Evolutionary conservation across 2,113 vertebrate species (phyloP).

Genomic region (Bolborhynchus lineola): DNA sequence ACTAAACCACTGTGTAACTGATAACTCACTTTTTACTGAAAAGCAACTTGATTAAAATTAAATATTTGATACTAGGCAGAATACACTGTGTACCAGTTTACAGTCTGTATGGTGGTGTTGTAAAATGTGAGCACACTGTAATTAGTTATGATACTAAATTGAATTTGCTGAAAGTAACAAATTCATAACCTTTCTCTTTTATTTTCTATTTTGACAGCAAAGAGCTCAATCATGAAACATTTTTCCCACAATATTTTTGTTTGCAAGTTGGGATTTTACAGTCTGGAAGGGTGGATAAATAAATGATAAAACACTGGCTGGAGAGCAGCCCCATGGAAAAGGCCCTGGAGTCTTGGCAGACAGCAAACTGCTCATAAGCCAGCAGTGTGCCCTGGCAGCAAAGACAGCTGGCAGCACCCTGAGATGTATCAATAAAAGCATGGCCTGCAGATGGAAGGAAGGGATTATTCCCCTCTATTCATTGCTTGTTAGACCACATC

Average conservation of each 20-base stretch:
- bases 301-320: background rate
- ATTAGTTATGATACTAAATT: background rate
- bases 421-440: background rate
- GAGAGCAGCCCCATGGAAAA: slow-evolving; percentile 12
- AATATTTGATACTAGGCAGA: background rate
- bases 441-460: background rate
- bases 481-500: background rate
- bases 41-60: background rate
- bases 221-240: background rate
- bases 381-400: slow-evolving; percentile 8
- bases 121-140: background rate
- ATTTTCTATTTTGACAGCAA: background rate
- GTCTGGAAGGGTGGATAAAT: background rate
- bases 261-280: background rate
- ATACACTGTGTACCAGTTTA: background rate
- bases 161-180: background rate
- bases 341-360: slow-evolving; percentile 6
- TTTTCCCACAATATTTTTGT: background rate
- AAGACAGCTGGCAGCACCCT: background rate
- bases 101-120: background rate
- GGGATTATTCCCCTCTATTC: background rate
- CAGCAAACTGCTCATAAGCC: background rate
- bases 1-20: fast-evolving
- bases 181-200: background rate
- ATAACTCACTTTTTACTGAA: background rate